These are phyloP conservation scores for Sarcophaga bullata DNA, from an alignment of 1,140 invertebrate genomes.

Conservation along the genomic window DNA sequence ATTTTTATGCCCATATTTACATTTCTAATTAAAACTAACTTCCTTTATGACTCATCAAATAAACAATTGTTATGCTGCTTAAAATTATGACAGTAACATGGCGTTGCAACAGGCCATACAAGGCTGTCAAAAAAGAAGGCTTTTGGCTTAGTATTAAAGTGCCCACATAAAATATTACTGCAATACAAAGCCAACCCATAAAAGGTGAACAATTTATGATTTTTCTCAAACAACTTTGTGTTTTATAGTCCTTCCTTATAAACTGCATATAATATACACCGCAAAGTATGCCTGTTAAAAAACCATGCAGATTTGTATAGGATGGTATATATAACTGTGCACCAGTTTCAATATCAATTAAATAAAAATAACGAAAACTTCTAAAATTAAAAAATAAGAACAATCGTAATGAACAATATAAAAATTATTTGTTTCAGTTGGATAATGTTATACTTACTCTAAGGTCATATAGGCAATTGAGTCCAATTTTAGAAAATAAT, in stretches of 20 bases:
- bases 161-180: slow-evolving; percentile 20
- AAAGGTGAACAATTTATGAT: background rate
- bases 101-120: background rate
- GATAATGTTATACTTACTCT: background rate
- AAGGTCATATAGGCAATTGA: background rate
- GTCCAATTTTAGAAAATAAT: background rate
- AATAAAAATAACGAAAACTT: slow-evolving; percentile 22
- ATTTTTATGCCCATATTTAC: background rate
- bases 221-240: background rate
- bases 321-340: background rate
- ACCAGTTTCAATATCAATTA: background rate
- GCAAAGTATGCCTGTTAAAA: background rate
- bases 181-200: background rate
- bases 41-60: background rate
- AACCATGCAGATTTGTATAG: slow-evolving; percentile 7
- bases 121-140: background rate
- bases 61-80: background rate
- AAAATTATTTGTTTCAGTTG: background rate
- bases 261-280: slow-evolving; percentile 10
- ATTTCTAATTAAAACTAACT: background rate
- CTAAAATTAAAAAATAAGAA: slow-evolving; percentile 14
- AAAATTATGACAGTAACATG: background rate
- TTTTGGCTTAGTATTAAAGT: background rate
- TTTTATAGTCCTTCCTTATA: background rate
- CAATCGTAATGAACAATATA: background rate